A percentile compares a stretch with the other conserved stretches of the same genome.
Conservation (phyloP, 1,140 invertebrate species). For the Eulimnadia texana region DNA sequence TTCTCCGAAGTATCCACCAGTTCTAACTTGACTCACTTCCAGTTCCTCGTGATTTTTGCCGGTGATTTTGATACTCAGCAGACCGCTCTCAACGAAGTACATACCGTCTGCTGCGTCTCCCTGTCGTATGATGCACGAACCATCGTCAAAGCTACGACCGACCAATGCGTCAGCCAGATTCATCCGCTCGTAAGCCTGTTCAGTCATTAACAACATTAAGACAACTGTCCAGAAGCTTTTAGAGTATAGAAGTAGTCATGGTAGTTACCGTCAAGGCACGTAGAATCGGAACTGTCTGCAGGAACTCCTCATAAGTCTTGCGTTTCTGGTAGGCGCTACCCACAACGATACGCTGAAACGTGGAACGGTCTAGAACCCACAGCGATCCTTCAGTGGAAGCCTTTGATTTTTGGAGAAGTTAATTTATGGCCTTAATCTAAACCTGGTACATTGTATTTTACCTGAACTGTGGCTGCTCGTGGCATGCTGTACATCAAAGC, state of each 20-base stretch:
- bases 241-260: background rate
- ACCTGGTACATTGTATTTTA: too few relatives aligned
- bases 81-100: conserved; percentile 90
- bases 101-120: conserved; percentile 88
- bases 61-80: conserved; percentile 60
- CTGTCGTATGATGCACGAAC: conserved; percentile 76
- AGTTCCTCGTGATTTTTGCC: conserved; percentile 63
- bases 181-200: conserved; percentile 80
- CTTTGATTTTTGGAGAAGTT: too few relatives aligned
- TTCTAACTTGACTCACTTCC: conserved; percentile 48
- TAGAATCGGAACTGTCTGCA: conserved; percentile 87
- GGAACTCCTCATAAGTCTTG: conserved; percentile 85
- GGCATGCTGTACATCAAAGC: too few relatives aligned
- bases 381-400: background rate
- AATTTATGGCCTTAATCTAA: too few relatives aligned
- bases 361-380: conserved; percentile 78
- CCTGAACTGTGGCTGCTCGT: too few relatives aligned
- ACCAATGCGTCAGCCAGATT: conserved; percentile 87
- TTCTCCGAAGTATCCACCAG: conserved; percentile 89
- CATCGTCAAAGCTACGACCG: conserved; percentile 55
- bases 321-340: conserved; percentile 92
- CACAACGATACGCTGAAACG: conserved; percentile 85
- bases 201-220: too few relatives aligned
- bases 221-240: background rate
- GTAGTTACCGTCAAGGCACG: conserved; percentile 48